Conservation (phyloP, 1,140 invertebrate genomes). For the Eulimnadia texana region DNA sequence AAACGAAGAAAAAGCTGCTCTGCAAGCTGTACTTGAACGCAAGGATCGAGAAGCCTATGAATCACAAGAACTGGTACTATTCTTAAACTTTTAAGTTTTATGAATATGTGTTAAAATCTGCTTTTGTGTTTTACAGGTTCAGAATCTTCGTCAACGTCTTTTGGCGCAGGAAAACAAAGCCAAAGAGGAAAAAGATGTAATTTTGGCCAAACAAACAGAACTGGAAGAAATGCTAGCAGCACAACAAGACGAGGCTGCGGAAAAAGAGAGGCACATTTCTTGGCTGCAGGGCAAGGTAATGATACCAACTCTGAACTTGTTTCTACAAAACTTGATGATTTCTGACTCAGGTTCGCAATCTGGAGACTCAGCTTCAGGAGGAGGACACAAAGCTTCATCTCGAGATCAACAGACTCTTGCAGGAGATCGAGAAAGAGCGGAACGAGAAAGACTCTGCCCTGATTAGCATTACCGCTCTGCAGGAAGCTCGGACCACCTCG, state of each 20-base stretch:
- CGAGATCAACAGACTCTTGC: not conserved
- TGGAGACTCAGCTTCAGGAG: not conserved
- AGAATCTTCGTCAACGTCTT: not conserved
- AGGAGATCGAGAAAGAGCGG: slow-evolving; percentile 1
- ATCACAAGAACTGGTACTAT: slow-evolving; percentile 20
- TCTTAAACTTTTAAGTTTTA: not conserved
- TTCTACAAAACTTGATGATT: not conserved
- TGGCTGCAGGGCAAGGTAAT: slow-evolving; percentile 9
- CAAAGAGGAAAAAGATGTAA: slow-evolving; percentile 8
- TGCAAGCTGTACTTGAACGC: slow-evolving; percentile 77
- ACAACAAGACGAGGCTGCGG: slow-evolving; percentile 8
- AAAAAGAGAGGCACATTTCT: slow-evolving; percentile 8
- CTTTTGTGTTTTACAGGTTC: not conserved
- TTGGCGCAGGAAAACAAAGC: not conserved
- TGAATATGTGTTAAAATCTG: too few species aligned
- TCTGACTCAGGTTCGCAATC: slow-evolving; percentile 2
- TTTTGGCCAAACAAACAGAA: slow-evolving; percentile 6
- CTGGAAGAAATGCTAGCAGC: slow-evolving; percentile 1
- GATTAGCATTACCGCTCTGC: not conserved
- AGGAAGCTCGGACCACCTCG: not conserved
- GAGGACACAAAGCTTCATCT: slow-evolving; percentile 3
- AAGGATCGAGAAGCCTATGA: slow-evolving; percentile 84
- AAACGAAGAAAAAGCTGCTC: slow-evolving; percentile 70
- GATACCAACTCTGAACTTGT: not conserved
- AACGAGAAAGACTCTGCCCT: slow-evolving; percentile 3